Evolutionary conservation across 2,888 invertebrate genomes (phyloP), one percentile per base, ranked within the genome.

Genomic region (Epistrophe grossulariae): DNA sequence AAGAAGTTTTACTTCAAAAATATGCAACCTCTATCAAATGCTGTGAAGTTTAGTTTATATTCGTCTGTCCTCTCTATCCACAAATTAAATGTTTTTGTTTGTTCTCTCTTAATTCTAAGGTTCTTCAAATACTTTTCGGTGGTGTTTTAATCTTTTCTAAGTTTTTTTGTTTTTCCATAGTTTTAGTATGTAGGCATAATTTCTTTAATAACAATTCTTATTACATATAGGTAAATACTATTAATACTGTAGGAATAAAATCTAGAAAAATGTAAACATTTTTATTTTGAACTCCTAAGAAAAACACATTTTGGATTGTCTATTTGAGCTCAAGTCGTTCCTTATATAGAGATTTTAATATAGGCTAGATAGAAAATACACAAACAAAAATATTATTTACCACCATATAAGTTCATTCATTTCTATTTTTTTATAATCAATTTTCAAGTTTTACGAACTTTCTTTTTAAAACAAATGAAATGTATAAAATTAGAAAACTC

Each of bases 401-500:
- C 43, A 52, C n/a, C n/a, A n/a, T n/a, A n/a, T 24, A 5, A 71
- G 17, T 82, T 35, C 50, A 76, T 52, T 77, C 64, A 64, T 52
- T 52, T 11, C 9, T 35, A 0, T 17, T 31, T 48, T 45, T 17
- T 50, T 66, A 62, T 59, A 8, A 11, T 17, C 52, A 64, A 55
- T 31, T 43, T 15, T 45, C 5, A 9, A 48, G 48, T 17, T 15
- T 5, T 19, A 19, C 17, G 9, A 28, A 17, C 45, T 19, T 45
- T 74, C 38, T 52, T 57, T 72, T 68, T 74, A 3, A 64, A 55
- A 40, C 66, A 74, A 78, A 50, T 60, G 70, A 76, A 83, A 83
- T 35, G 79, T 87, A 83, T 83, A 87, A 87, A 83, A 83, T 79
- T 87, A 87, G 79, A 87, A 87, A 87, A 87, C 74, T 76, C 55